Evolutionary conservation across 1,140 invertebrate species (phyloP), one percentile per base, ranked within the genome.

Genomic region (Conus betulinus): DNA sequence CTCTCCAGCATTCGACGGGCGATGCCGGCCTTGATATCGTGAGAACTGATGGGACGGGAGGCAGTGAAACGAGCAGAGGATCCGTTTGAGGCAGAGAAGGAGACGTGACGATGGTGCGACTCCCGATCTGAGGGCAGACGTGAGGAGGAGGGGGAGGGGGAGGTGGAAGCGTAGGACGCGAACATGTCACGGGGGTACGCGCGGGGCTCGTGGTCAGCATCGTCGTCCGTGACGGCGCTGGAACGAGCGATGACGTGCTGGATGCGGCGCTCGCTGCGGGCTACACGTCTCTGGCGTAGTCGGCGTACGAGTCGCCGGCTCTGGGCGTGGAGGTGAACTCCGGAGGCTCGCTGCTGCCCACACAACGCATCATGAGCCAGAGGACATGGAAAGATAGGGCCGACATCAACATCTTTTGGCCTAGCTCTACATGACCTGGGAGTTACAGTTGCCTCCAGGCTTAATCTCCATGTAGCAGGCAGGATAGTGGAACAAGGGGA

Each of bases 1-100:
- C 78, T 87, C 60, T 89, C 67, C 78, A 82, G 25, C 67, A 81
- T 55, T 23, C 90, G 84, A 78, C 67, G 82, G 52, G 90, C 84
- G 63, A 91, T 89, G 60, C 81, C 82, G 60, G 90, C 84, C 79
- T 89, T 91, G 39, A 90, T 88, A 53, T 91, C 90, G 25, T 74
- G 71, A 78, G 90, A 87, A 52, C 82, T 90, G 63, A 91, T 88
- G 17, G 90, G 90, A 84, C 89, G 63, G 3, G 84, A 90, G 39
- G 55, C 82, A 20, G 60, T 23, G 52, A 79, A 88, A 15, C 57
- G 52, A 27, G 25, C 78, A 39, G 83, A 25, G 13, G 57, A 20
- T 27, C 27, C 17, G 17, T 23, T 20, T 3, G 52, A 83, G 60
- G 87, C 52, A 63, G 55, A 84, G 81, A 84, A 11, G 39, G 74